A percentile compares a stretch with the other conserved stretches of the same genome.
Conservation (phyloP, 2,888 invertebrate genomes). For the Bedellia somnulentella region DNA sequence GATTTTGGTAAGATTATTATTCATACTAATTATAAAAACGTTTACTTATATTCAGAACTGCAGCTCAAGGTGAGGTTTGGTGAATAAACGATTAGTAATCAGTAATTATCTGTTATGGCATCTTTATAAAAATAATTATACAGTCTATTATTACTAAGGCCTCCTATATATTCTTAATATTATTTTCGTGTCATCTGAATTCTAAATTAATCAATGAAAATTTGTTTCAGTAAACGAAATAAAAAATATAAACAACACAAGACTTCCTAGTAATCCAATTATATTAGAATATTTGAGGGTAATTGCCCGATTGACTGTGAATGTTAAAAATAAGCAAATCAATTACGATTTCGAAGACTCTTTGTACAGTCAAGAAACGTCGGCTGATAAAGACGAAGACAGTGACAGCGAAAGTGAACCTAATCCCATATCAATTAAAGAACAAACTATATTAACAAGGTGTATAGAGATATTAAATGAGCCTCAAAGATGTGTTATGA, state of each 20-base stretch:
- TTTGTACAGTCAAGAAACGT: constrained; percentile 40
- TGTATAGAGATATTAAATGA: constrained; percentile 71
- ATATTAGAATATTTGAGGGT: constrained; percentile 41
- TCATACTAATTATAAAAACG: no score
- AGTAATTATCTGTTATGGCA: no score
- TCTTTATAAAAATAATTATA: no score
- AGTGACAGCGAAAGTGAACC: constrained; percentile 60
- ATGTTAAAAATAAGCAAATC: constrained; percentile 46
- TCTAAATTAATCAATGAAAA: no score
- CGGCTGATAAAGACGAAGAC: constrained; percentile 59
- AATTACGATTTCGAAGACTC: constrained; percentile 47
- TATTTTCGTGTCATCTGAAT: no score
- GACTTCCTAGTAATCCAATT: constrained; percentile 56
- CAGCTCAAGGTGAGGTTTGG: no score
- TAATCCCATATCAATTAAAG: constrained; percentile 40
- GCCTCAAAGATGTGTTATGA: constrained; percentile 36
- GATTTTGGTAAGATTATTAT: constrained; percentile 61
- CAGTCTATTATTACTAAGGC: not conserved
- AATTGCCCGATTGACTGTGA: constrained; percentile 39
- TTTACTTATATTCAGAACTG: no score
- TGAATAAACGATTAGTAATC: no score
- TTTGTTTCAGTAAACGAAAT: constrained; percentile 40
- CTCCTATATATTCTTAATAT: no score
- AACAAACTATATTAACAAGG: constrained; percentile 48
- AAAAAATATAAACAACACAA: constrained; percentile 47